A percentile compares a stretch with the other conserved stretches of the same genome.
These are phyloP conservation scores for Cirrhinus molitorella DNA, from an alignment of 2,797 vertebrate genomes.

Conservation along the genomic window DNA sequence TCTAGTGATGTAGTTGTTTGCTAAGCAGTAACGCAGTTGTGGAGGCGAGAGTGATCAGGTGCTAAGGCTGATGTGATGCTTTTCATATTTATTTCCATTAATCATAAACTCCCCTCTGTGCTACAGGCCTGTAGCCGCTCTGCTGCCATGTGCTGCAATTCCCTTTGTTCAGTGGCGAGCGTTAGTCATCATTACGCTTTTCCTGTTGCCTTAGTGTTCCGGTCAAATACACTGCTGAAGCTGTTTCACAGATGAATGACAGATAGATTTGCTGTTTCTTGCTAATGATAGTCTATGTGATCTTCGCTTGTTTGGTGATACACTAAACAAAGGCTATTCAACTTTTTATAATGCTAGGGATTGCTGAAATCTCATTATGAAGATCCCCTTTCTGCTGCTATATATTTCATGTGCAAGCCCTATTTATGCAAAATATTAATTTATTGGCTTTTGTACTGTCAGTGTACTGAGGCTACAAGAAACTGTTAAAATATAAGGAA, in stretches of 20 bases:
- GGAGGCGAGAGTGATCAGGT: constrained; percentile 62
- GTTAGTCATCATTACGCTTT: constrained; percentile 39
- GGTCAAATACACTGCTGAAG: constrained; percentile 17
- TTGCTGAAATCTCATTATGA: background rate
- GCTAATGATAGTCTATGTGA: background rate
- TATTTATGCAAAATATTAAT: background rate
- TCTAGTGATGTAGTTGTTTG: constrained; percentile 55
- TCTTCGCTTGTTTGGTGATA: background rate
- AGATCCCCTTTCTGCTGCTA: too few species aligned
- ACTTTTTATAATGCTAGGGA: background rate
- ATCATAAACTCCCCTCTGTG: constrained; percentile 57
- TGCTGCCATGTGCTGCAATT: constrained; percentile 28
- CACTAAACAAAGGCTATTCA: background rate
- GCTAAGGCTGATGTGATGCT: constrained; percentile 54
- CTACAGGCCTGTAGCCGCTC: constrained; percentile 4
- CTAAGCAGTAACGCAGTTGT: constrained; percentile 29
- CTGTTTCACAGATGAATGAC: constrained; percentile 9
- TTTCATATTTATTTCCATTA: constrained; percentile 65
- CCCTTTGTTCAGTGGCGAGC: constrained; percentile 7
- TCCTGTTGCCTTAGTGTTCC: constrained; percentile 14
- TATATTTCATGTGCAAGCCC: background rate
- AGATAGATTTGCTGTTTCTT: background rate
- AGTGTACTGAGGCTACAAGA: background rate
- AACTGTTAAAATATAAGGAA: background rate
- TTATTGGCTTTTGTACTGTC: background rate